phyloP scores from a whole-genome alignment of 1,140 invertebrate species.

The Drosophila mojavensis region DNA sequence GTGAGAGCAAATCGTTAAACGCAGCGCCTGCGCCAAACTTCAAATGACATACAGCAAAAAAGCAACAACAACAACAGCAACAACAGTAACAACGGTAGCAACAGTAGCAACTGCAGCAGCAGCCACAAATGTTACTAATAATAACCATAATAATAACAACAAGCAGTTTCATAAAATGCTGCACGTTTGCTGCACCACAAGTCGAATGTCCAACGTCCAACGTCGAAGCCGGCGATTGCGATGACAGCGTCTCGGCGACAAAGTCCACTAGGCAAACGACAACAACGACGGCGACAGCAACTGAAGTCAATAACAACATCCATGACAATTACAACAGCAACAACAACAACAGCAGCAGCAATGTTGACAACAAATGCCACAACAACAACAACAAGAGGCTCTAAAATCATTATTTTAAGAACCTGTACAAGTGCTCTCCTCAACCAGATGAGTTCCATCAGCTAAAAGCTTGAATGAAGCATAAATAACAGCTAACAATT shows the following conservation, averaged over 20 bases:
- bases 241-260: constrained; percentile 33
- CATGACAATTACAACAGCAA: constrained; percentile 72
- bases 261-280: constrained; percentile 40
- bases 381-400: constrained; percentile 11
- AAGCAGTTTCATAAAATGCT: constrained; percentile 78
- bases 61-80: constrained; percentile 16
- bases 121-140: constrained; percentile 70
- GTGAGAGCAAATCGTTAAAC: constrained; percentile 46
- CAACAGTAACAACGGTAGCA: not conserved
- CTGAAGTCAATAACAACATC: constrained; percentile 71
- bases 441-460: not conserved
- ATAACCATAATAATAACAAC: constrained; percentile 81
- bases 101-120: constrained; percentile 10
- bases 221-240: constrained; percentile 35
- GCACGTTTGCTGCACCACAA: constrained; percentile 61
- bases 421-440: not conserved
- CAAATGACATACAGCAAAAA: constrained; percentile 58
- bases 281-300: constrained; percentile 25
- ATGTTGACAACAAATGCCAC: constrained; percentile 10
- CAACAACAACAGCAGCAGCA: constrained; percentile 60
- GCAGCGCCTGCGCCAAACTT: constrained; percentile 60
- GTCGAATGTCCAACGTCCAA: constrained; percentile 39
- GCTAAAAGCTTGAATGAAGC: not conserved
- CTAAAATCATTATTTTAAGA: not conserved
- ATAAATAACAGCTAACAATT: too few species aligned